Base-by-base conservation (phyloP, 1,140 invertebrate genomes). In the Sycophaga agraensis region DNA sequence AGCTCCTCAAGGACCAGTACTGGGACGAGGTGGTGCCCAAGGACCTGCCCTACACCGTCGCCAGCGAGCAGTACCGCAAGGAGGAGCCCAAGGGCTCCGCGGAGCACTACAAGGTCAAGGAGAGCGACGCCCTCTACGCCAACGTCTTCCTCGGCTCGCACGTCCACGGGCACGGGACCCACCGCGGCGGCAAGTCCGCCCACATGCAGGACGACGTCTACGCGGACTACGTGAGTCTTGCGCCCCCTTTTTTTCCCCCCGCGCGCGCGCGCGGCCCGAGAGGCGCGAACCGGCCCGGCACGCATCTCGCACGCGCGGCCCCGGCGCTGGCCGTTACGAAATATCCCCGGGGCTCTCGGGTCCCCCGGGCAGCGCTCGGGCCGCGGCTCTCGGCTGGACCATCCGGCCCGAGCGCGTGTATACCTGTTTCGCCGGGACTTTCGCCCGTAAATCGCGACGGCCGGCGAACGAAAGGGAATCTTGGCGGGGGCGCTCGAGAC, bases 1-100 rank as follows among this genome's bases (percentile, higher is more conserved):
- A 94, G 73, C 78, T 93, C n/a, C 76, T 93, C 5, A 90, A 91
- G 63, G 91, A 94, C 74, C 91, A 93, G 69, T 93, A 92, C 71
- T 95, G 92, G 92, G 91, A 94, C 69, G 91, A 94, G 66, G 91
- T 93, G 42, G 89, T 96, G 26, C 92, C 92, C 1, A 89, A 89
- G 73, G 91, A 93, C 70, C 76, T 96, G 64, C 93, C 93, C 1
- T 93, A 93, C 65, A 93, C 91, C 0, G 85, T 93, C 0, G 91
- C 90, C 0, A 92, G 91, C 5, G 91, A 93, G 69, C 89, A 92
- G 63, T 93, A 92, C 68, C 76, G 91, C 1, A 81, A 86, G 14
- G 86, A 88, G 61, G 91, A 93, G 69, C 91, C 91, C 1, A 89
- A 91, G 68, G 91, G 91, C 39, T 93, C 91, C 0, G 91, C 91